Evolutionary conservation across 2,797 vertebrate species (phyloP), one percentile per base, ranked within the genome.

Genomic region (Scomberomorus guttatus): DNA sequence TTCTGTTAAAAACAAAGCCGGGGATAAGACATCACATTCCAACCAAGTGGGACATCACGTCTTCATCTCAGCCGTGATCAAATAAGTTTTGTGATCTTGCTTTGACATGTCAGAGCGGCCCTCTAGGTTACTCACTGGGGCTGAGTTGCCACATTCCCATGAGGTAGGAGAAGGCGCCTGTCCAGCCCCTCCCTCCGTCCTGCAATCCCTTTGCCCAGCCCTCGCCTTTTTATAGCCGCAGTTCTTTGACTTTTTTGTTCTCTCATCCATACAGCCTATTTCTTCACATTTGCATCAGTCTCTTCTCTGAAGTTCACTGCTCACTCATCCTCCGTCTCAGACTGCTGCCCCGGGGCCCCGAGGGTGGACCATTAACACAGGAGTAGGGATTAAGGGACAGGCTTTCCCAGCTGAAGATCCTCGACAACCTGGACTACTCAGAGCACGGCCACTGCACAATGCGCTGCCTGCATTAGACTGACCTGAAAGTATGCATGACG

Each of bases 281-380:
- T 92, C 90, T 92, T 87, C 90, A 86, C 90, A 92, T 94, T 93
- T 92, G 87, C 92, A 88, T 93, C 91, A 94, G 89, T 86, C 87
- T 83, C 80, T 85, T 71, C 80, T 90, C 60, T 89, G 85, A 89
- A 89, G 90, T 78, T 81, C 0, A 25, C 84, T 68, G 81, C 89
- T 89, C 91, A 81, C 87, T 90, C 90, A 84, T 87, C 84, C 84
- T 67, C 60, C 62, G 42, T 89, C 85, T 88, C 82, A 82, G 82
- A 50, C 75, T 62, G 78, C 79, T 54, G 85, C 87, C 76, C 73
- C 1, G 2, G 34, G 82, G 50, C 80, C 85, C 84, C 17, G 7
- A 74, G 83, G 81, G 75, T 34, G 67, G 66, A 69, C 85, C 91
- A 91, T 93, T 94, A 94, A 79, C 85, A 76, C 81, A 70, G 76